These are phyloP conservation scores for Ectropis crepuscularia DNA, from an alignment of 2,888 invertebrate species.

Conservation along the genomic window DNA sequence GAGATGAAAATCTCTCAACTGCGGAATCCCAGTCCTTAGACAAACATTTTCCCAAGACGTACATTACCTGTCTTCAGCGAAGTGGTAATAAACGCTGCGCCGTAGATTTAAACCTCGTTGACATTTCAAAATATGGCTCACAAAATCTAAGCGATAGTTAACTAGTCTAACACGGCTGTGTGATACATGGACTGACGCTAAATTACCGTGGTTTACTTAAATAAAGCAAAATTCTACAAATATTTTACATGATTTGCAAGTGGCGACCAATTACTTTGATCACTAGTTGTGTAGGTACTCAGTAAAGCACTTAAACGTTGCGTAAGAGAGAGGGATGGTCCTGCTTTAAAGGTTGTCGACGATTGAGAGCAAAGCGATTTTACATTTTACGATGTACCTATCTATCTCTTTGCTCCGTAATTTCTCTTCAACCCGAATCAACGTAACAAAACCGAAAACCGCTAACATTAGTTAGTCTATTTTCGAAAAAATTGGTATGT, in stretches of 20 bases:
- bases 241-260: constrained; percentile 31
- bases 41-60: too few relatives aligned
- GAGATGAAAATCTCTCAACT: too few relatives aligned
- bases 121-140: constrained; percentile 18
- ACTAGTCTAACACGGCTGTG: constrained; percentile 17
- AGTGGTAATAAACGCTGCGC: background rate
- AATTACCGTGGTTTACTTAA: constrained; percentile 31
- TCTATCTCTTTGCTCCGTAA: too few relatives aligned
- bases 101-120: constrained; percentile 1
- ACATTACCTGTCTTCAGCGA: background rate
- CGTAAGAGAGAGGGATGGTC: constrained; percentile 30
- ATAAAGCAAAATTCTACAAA: constrained; percentile 27
- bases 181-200: constrained; percentile 27
- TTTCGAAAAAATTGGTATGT: too few relatives aligned
- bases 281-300: constrained; percentile 23
- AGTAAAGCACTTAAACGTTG: constrained; percentile 31
- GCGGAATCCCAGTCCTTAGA: too few relatives aligned
- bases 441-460: too few relatives aligned
- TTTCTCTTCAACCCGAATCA: too few relatives aligned
- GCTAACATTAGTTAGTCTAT: too few relatives aligned
- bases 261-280: constrained; percentile 31
- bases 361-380: background rate
- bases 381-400: too few relatives aligned
- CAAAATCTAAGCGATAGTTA: constrained; percentile 15
- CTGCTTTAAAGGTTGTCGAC: background rate